A percentile compares a stretch with the other conserved stretches of the same genome.
Evolutionary conservation across 2,797 vertebrate species (phyloP).

Genomic region (Rhinatrema bivittatum): DNA sequence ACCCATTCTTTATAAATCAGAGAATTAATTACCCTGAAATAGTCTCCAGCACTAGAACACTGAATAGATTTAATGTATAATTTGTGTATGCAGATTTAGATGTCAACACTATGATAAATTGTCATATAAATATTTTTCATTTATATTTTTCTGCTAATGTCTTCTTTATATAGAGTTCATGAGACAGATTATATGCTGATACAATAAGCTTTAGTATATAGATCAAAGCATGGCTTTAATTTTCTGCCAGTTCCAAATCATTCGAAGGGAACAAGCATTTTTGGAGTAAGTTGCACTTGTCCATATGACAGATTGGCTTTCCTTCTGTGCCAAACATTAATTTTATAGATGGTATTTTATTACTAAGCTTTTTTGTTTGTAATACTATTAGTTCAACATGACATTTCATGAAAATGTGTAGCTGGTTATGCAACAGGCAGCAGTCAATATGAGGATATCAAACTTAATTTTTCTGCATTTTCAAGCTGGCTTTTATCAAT

Average conservation of each 20-base stretch:
- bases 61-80: conserved; percentile 40
- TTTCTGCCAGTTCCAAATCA: not conserved
- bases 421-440: too few relatives aligned
- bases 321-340: too few relatives aligned
- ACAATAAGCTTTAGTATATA: not conserved
- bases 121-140: conserved; percentile 39
- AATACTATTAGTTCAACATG: too few relatives aligned
- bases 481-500: too few relatives aligned
- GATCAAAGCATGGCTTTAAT: conserved; percentile 1
- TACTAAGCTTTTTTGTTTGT: too few relatives aligned
- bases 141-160: conserved; percentile 30
- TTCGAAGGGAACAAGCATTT: not conserved
- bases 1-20: conserved; percentile 34
- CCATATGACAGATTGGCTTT: too few relatives aligned
- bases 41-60: conserved; percentile 25
- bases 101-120: conserved; percentile 32
- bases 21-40: conserved; percentile 44
- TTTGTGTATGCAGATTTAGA: conserved; percentile 46
- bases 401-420: too few relatives aligned
- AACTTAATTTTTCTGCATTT: too few relatives aligned
- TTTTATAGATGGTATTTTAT: too few relatives aligned
- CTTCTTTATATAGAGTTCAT: conserved; percentile 16
- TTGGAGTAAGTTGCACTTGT: too few relatives aligned
- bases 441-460: too few relatives aligned
- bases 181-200: not conserved